phyloP scores from a whole-genome alignment of 2,113 vertebrate species.

The Catharus fuscescens region DNA sequence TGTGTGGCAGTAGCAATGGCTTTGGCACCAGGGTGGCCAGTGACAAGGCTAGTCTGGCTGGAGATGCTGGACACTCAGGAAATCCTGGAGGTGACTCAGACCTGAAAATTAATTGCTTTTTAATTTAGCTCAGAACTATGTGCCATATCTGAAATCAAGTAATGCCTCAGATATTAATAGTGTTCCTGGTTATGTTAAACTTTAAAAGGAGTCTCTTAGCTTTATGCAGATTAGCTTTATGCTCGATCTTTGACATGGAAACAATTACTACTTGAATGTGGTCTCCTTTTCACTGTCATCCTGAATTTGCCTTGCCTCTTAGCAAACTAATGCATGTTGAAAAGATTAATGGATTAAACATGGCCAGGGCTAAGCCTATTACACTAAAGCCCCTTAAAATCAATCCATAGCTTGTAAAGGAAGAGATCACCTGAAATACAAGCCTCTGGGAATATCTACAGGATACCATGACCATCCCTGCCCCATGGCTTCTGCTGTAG shows the following conservation, averaged over 20 bases:
- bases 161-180: neutral
- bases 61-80: neutral
- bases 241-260: neutral
- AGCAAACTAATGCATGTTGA: constrained; percentile 40
- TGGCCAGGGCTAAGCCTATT: constrained; percentile 50
- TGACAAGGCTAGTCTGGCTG: fast-evolving
- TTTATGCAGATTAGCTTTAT: neutral
- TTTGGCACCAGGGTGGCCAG: neutral
- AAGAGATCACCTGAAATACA: constrained; percentile 45
- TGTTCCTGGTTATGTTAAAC: neutral
- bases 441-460: neutral
- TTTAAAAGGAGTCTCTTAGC: neutral
- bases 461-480: neutral
- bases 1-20: neutral
- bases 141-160: neutral
- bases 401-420: constrained; percentile 51
- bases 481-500: neutral
- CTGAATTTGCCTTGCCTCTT: constrained; percentile 37
- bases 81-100: neutral
- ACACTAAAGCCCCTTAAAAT: constrained; percentile 52
- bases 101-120: neutral
- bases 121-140: neutral
- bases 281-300: constrained; percentile 56
- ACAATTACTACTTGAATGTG: constrained; percentile 22
- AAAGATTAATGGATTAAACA: constrained; percentile 68